Percentiles rank a stretch among this genome's conserved stretches.
phyloP scores from a whole-genome alignment of 2,113 vertebrate species.

The Chaenocephalus aceratus region DNA sequence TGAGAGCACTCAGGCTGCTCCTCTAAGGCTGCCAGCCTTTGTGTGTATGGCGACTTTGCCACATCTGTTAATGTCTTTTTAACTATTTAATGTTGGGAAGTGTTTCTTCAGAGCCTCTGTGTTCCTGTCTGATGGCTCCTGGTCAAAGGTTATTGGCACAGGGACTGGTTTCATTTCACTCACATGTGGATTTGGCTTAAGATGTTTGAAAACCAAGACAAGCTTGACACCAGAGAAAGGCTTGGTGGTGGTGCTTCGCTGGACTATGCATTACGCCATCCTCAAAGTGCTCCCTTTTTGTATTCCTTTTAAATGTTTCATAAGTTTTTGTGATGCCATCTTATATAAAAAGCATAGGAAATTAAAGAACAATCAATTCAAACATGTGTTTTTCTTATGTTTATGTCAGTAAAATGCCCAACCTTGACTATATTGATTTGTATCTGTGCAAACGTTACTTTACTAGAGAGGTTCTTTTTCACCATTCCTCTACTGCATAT shows the following conservation, averaged over 20 bases:
- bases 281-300: conserved; percentile 13
- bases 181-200: conserved; percentile 44
- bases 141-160: conserved; percentile 30
- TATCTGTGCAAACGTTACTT: too few species aligned
- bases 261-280: conserved; percentile 27
- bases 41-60: conserved; percentile 35
- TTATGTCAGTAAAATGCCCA: too few species aligned
- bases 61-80: conserved; percentile 63
- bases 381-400: too few species aligned
- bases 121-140: conserved; percentile 31
- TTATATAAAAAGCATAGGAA: background rate
- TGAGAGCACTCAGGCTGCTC: conserved; percentile 66
- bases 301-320: background rate
- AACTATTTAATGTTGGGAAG: conserved; percentile 58
- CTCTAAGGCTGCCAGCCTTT: conserved; percentile 45
- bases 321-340: conserved; percentile 13
- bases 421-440: too few species aligned
- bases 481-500: too few species aligned
- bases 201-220: conserved; percentile 39
- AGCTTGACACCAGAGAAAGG: conserved; percentile 35
- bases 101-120: conserved; percentile 9
- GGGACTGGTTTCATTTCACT: conserved; percentile 39
- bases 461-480: too few species aligned
- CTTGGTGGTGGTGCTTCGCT: conserved; percentile 37
- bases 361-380: background rate